phyloP scores from a whole-genome alignment of 2,888 invertebrate species.

The Pristionchus arcanus region DNA sequence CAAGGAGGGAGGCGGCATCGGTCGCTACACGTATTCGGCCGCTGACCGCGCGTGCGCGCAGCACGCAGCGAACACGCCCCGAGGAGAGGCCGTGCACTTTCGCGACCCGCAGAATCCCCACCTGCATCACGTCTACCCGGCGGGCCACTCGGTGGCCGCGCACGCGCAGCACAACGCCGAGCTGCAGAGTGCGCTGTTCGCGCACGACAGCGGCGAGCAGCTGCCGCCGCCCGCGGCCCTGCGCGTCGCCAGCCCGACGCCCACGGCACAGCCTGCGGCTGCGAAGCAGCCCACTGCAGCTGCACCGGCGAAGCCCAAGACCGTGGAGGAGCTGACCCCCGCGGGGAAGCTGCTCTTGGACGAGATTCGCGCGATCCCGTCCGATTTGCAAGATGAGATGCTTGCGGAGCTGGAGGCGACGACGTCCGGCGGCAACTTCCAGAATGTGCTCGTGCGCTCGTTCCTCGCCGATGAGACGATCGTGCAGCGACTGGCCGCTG shows the following conservation, averaged over 20 bases:
- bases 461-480: slow-evolving; percentile 41
- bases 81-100: too few species aligned
- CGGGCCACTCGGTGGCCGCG: not conserved
- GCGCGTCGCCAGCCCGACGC: not conserved
- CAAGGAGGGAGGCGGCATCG: too few species aligned
- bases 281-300: not conserved
- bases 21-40: too few species aligned
- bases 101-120: too few species aligned
- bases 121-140: too few species aligned
- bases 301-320: too few species aligned
- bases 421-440: not conserved
- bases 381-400: slow-evolving; percentile 12
- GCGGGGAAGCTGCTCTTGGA: not conserved
- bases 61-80: too few species aligned
- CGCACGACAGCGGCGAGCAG: not conserved
- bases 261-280: not conserved
- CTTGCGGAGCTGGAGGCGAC: not conserved
- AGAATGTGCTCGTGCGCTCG: not conserved
- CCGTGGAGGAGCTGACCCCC: not conserved
- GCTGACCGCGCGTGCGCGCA: too few species aligned
- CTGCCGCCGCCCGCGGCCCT: not conserved
- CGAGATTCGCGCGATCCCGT: not conserved
- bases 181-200: not conserved
- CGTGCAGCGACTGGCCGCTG: slow-evolving; percentile 7
- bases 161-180: not conserved